phyloP scores from a whole-genome alignment of 2,797 vertebrate genomes.

The Dipus sagitta region DNA sequence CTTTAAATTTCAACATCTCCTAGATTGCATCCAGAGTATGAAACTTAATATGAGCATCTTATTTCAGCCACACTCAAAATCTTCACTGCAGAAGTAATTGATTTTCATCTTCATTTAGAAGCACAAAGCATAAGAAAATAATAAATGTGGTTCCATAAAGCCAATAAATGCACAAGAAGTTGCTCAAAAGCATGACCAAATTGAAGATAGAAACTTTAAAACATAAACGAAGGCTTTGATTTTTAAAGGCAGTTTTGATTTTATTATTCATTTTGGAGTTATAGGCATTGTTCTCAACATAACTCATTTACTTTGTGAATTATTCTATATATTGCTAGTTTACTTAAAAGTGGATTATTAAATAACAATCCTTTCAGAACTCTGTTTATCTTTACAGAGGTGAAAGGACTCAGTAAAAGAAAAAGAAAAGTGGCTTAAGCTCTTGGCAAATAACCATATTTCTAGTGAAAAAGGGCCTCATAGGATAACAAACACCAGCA shows the following conservation, averaged over 20 bases:
- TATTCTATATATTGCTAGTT: not conserved
- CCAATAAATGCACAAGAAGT: not conserved
- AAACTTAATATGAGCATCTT: slow-evolving; percentile 15
- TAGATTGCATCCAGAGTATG: not conserved
- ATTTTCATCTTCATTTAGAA: slow-evolving; percentile 64
- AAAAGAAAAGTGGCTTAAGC: not conserved
- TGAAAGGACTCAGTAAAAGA: not conserved
- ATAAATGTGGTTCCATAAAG: slow-evolving; percentile 29
- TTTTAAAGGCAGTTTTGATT: not conserved
- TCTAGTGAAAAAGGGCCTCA: not conserved
- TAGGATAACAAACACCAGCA: not conserved
- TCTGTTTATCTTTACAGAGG: not conserved
- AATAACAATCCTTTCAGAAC: not conserved
- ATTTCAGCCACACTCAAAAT: slow-evolving; percentile 34
- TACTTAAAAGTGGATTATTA: not conserved
- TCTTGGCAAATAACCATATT: not conserved
- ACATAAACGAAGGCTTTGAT: not conserved
- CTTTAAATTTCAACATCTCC: slow-evolving; percentile 48
- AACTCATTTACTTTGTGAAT: not conserved
- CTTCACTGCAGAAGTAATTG: slow-evolving; percentile 60
- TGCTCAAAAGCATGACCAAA: slow-evolving; percentile 37
- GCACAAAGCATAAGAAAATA: slow-evolving; percentile 40
- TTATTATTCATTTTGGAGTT: not conserved
- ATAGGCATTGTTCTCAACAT: not conserved
- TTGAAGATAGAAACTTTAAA: slow-evolving; percentile 21